Conservation (phyloP, 2,888 invertebrate species). For the Napeogenes inachia region DNA sequence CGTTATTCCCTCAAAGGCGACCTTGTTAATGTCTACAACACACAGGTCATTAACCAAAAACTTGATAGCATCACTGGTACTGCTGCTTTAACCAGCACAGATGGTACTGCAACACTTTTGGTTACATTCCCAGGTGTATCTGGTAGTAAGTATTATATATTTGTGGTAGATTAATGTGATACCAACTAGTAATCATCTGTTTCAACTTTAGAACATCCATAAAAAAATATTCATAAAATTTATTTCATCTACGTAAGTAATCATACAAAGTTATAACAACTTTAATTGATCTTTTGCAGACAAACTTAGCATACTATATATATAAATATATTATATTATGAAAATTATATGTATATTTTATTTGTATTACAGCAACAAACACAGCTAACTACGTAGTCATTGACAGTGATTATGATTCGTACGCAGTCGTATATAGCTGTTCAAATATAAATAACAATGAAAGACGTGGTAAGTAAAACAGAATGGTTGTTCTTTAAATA, state of each 20-base stretch:
- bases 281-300: too few species aligned
- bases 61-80: conserved; percentile 71
- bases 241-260: too few species aligned
- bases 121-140: conserved; percentile 79
- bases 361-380: conserved; percentile 37
- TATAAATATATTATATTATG: too few species aligned
- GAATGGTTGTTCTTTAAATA: not conserved
- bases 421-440: conserved; percentile 81
- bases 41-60: conserved; percentile 62
- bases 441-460: conserved; percentile 60
- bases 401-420: conserved; percentile 79
- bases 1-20: conserved; percentile 44
- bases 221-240: too few species aligned
- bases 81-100: conserved; percentile 52
- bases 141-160: conserved; percentile 24
- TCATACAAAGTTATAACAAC: too few species aligned
- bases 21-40: conserved; percentile 47
- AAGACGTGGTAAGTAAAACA: conserved; percentile 44
- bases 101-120: conserved; percentile 77
- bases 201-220: too few species aligned
- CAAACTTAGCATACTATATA: too few species aligned
- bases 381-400: conserved; percentile 53
- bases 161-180: not conserved
- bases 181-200: too few species aligned
- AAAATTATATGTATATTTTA: not conserved